These are phyloP conservation scores for Noctilio leporinus DNA, from an alignment of 2,113 vertebrate species.

Conservation along the genomic window DNA sequence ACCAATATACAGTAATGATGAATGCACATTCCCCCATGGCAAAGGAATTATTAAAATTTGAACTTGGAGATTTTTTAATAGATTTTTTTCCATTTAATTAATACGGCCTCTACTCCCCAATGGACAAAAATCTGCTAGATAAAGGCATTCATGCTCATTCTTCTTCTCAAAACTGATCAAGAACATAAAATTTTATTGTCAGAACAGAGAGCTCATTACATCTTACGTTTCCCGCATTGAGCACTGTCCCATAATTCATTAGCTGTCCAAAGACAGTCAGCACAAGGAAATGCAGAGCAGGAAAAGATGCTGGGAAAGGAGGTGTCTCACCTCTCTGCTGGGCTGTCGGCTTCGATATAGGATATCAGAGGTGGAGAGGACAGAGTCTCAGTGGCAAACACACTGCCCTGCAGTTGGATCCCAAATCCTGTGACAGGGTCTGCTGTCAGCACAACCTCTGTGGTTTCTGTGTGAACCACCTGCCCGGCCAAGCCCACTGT, in stretches of 20 bases:
- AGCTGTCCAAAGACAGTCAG: conserved; percentile 42
- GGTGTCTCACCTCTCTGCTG: conserved; percentile 91
- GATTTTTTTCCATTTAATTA: conserved; percentile 60
- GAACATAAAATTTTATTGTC: conserved; percentile 64
- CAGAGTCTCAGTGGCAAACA: conserved; percentile 96
- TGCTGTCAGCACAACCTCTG: conserved; percentile 91
- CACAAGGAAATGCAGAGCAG: neutral
- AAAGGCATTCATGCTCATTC: conserved; percentile 52
- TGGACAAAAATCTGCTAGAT: conserved; percentile 50
- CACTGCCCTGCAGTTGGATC: conserved; percentile 96
- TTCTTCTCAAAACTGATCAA: conserved; percentile 68
- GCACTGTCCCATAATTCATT: conserved; percentile 59
- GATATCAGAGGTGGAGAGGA: conserved; percentile 98
- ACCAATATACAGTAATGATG: conserved; percentile 38
- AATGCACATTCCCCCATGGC: neutral
- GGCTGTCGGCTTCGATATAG: conserved; percentile 97
- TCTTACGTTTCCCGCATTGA: conserved; percentile 3
- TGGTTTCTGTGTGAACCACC: conserved; percentile 98
- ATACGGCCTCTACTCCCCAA: conserved; percentile 36
- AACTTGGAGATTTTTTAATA: conserved; percentile 27
- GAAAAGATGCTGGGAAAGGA: neutral
- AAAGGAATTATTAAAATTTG: conserved; percentile 51
- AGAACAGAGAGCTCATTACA: conserved; percentile 60
- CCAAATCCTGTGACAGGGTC: conserved; percentile 95
- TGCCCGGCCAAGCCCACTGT: conserved; percentile 96